These are phyloP conservation scores for Thrips palmi DNA, from an alignment of 1,140 invertebrate species.

Conservation along the genomic window DNA sequence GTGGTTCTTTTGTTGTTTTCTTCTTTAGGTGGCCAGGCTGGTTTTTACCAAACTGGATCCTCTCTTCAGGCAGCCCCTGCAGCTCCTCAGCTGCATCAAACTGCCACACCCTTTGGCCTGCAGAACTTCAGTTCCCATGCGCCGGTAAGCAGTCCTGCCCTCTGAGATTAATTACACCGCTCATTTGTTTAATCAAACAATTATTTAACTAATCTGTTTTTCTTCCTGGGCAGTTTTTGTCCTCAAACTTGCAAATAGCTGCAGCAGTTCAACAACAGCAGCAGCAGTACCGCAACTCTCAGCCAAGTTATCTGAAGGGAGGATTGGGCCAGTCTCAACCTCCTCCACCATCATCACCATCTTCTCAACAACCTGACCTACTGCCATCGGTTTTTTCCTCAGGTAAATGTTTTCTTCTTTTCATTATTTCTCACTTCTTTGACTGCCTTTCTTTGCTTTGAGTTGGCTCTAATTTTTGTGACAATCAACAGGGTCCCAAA, in stretches of 20 bases:
- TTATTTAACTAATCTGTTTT: slow-evolving; percentile 15
- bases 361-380: slow-evolving; percentile 24
- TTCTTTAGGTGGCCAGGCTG: slow-evolving; percentile 28
- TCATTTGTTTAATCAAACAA: slow-evolving; percentile 16
- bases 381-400: slow-evolving; percentile 32
- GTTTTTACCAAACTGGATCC: slow-evolving; percentile 30
- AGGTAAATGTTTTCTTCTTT: slow-evolving; percentile 21
- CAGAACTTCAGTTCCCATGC: slow-evolving; percentile 39
- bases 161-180: slow-evolving; percentile 25
- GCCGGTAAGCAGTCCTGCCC: slow-evolving; percentile 31
- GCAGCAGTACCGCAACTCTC: slow-evolving; percentile 27
- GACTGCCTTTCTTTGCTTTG: slow-evolving; percentile 10
- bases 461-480: slow-evolving; percentile 4
- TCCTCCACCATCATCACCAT: slow-evolving; percentile 12
- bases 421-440: no score
- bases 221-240: slow-evolving; percentile 21
- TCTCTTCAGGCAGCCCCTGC: slow-evolving; percentile 30
- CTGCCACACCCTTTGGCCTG: slow-evolving; percentile 29
- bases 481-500: slow-evolving; percentile 24
- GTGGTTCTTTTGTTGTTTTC: slow-evolving; percentile 19
- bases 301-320: slow-evolving; percentile 23
- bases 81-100: slow-evolving; percentile 28
- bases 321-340: slow-evolving; percentile 12
- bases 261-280: slow-evolving; percentile 31
- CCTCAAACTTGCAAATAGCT: slow-evolving; percentile 25